phyloP scores from a whole-genome alignment of 2,888 invertebrate genomes.

The Augiades crinisus region DNA sequence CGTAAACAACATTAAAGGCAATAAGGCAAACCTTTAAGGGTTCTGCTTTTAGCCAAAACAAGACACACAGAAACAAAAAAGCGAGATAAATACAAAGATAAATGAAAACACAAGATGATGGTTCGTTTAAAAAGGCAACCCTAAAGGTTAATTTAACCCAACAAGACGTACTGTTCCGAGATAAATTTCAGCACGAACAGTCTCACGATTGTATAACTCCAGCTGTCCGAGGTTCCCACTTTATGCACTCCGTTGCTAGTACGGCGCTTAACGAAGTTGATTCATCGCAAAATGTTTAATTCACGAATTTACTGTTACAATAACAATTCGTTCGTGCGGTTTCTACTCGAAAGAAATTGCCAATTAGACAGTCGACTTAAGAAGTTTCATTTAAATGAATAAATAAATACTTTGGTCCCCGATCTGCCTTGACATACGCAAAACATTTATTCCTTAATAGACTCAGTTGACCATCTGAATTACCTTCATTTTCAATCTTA shows the following conservation, averaged over 20 bases:
- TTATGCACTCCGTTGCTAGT: background rate
- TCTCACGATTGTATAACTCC: slow-evolving; percentile 27
- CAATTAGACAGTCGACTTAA: background rate
- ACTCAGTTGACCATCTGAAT: too few relatives aligned
- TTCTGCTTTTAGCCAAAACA: too few relatives aligned
- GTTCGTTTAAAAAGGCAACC: slow-evolving; percentile 23
- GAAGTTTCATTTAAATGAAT: background rate
- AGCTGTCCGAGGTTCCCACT: background rate
- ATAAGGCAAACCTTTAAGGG: too few relatives aligned
- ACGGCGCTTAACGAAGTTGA: slow-evolving; percentile 18
- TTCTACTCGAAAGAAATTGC: slow-evolving; percentile 4
- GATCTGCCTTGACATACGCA: too few relatives aligned
- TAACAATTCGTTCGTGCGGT: slow-evolving; percentile 5
- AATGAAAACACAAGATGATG: too few relatives aligned
- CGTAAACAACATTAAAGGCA: too few relatives aligned
- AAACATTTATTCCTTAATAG: too few relatives aligned
- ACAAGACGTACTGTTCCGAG: slow-evolving; percentile 9
- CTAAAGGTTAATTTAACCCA: slow-evolving; percentile 23
- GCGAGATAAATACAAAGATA: too few relatives aligned
- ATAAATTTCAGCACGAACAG: slow-evolving; percentile 11
- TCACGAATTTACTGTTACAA: background rate
- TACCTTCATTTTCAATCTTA: too few relatives aligned
- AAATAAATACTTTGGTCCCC: too few relatives aligned
- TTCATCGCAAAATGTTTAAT: slow-evolving; percentile 14
- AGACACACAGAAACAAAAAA: too few relatives aligned